These are phyloP conservation scores for Mythimna ferrago DNA, from an alignment of 2,888 invertebrate species.

Conservation along the genomic window DNA sequence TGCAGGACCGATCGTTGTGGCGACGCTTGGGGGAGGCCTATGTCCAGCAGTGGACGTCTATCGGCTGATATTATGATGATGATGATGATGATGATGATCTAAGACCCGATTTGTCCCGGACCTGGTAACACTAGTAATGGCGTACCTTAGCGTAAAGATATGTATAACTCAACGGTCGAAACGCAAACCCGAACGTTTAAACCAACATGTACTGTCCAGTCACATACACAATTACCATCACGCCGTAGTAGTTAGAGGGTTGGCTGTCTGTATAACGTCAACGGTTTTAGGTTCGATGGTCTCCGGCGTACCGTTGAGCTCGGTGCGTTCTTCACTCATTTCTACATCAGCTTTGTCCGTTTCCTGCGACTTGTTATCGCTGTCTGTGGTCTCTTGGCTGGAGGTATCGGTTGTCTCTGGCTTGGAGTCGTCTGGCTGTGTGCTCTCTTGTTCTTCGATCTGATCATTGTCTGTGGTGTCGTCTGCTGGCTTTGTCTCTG, in stretches of 20 bases:
- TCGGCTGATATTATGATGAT: too few relatives aligned
- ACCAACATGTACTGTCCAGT: constrained; percentile 59
- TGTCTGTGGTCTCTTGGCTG: constrained; percentile 78
- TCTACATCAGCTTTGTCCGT: constrained; percentile 61
- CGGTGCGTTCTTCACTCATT: constrained; percentile 58
- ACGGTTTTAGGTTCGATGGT: constrained; percentile 70
- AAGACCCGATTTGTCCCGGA: too few relatives aligned
- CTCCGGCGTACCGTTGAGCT: constrained; percentile 76
- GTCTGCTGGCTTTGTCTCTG: constrained; percentile 58
- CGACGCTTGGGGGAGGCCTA: too few relatives aligned
- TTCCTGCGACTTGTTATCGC: constrained; percentile 68
- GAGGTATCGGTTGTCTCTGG: constrained; percentile 80
- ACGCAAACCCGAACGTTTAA: constrained; percentile 59
- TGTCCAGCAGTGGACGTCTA: too few relatives aligned
- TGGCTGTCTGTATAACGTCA: constrained; percentile 68
- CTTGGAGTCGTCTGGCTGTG: constrained; percentile 69
- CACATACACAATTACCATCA: constrained; percentile 71
- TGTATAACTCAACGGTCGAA: constrained; percentile 45
- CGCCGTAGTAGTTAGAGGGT: constrained; percentile 76
- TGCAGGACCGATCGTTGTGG: too few relatives aligned
- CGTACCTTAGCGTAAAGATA: constrained; percentile 53
- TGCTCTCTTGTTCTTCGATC: constrained; percentile 55
- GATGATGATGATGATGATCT: too few relatives aligned
- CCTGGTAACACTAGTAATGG: too few relatives aligned
- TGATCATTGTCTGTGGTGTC: constrained; percentile 66